These are phyloP conservation scores for Selene dorsalis DNA, from an alignment of 2,797 vertebrate species.

Conservation along the genomic window DNA sequence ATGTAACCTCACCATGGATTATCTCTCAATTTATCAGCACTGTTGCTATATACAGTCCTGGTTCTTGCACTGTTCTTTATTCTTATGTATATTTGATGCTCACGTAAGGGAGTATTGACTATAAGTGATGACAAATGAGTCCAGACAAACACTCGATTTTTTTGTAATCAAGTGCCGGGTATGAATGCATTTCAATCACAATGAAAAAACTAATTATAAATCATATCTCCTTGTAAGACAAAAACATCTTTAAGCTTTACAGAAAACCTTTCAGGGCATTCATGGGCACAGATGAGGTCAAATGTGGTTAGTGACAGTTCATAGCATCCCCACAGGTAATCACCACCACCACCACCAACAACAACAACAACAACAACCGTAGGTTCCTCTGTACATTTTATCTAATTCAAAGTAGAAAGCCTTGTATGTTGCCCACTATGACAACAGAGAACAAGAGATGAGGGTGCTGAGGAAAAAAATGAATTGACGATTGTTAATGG, in stretches of 20 bases:
- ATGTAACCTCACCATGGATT: conserved; percentile 42
- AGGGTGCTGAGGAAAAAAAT: conserved; percentile 11
- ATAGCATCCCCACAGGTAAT: conserved; percentile 43
- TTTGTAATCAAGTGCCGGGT: conserved; percentile 5
- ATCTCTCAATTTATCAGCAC: conserved; percentile 39
- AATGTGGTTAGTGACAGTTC: conserved; percentile 53
- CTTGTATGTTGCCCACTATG: conserved; percentile 26
- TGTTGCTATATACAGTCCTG: conserved; percentile 30
- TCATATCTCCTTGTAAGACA: conserved; percentile 20
- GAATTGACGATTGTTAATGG: conserved; percentile 53
- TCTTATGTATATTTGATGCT: conserved; percentile 45
- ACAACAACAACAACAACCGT: conserved; percentile 15
- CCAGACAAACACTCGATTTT: conserved; percentile 18
- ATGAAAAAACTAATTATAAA: conserved; percentile 13
- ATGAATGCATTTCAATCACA: conserved; percentile 28
- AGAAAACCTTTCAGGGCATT: conserved; percentile 36
- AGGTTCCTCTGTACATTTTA: conserved; percentile 35
- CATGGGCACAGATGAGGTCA: conserved; percentile 55
- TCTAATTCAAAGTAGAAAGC: conserved; percentile 18
- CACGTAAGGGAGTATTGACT: conserved; percentile 14
- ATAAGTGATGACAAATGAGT: not conserved
- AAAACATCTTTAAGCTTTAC: conserved; percentile 25
- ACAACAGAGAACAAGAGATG: conserved; percentile 44
- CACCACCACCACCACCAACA: not conserved
- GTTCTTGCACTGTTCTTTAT: conserved; percentile 21